Evolutionary conservation across 2,797 vertebrate species (phyloP).

Genomic region (Acomys russatus): DNA sequence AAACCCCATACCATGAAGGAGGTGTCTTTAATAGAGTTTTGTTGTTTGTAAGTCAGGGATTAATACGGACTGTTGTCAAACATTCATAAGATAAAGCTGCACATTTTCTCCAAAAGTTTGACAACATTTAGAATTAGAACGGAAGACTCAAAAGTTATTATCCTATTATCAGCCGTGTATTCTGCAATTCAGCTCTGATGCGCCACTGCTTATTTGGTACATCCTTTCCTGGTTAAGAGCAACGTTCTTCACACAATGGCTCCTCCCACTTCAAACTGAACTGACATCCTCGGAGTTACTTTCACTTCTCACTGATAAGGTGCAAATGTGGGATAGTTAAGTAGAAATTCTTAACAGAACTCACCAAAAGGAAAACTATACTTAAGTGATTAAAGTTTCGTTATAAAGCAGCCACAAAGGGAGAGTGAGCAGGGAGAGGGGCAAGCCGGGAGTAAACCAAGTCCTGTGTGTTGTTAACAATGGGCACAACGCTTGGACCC

Average conservation of each 20-base stretch:
- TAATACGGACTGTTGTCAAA: constrained; percentile 23
- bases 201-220: not conserved
- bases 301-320: not conserved
- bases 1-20: not conserved
- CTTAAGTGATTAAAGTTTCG: not conserved
- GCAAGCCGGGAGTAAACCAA: not conserved
- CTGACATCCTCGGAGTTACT: not conserved
- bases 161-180: not conserved
- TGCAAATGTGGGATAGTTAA: not conserved
- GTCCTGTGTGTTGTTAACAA: not conserved
- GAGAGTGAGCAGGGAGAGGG: not conserved
- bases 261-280: not conserved
- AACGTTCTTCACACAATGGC: no score
- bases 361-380: not conserved
- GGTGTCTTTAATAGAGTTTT: not conserved
- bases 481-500: not conserved
- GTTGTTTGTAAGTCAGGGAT: not conserved
- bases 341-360: not conserved
- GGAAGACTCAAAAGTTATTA: not conserved
- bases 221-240: not conserved
- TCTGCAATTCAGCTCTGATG: not conserved
- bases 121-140: not conserved
- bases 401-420: not conserved
- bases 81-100: not conserved
- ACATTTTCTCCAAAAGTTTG: constrained; percentile 19